Conservation (phyloP, 2,113 vertebrate species). For the Campylomormyrus numenius region DNA sequence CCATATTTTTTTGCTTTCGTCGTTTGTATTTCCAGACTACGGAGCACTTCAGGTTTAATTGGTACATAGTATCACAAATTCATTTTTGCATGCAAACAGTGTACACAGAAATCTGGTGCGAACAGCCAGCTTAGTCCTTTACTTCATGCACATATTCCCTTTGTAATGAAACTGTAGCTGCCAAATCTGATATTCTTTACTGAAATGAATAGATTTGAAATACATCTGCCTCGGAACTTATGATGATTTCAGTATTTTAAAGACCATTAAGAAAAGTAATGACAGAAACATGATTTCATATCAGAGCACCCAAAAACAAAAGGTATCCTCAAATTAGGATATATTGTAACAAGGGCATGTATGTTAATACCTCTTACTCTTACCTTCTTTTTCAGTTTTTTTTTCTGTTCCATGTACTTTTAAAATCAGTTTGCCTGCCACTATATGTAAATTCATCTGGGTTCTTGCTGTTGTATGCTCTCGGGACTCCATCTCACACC, state of each 20-base stretch:
- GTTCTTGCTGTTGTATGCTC: neutral
- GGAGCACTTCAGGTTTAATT: neutral
- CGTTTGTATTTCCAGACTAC: neutral
- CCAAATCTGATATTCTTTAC: neutral
- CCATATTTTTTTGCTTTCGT: neutral
- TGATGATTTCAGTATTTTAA: neutral
- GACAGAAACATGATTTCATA: neutral
- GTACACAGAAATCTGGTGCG: neutral
- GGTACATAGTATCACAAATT: neutral
- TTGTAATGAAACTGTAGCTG: neutral
- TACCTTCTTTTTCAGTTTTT: neutral
- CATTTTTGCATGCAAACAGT: neutral
- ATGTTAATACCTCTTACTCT: neutral
- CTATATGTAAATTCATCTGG: neutral
- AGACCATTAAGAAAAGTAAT: neutral
- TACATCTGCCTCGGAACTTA: neutral
- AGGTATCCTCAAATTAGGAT: neutral
- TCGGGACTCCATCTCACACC: neutral
- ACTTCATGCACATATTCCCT: neutral
- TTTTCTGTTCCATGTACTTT: neutral
- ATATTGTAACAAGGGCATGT: neutral
- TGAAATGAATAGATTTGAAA: neutral
- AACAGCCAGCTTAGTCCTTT: neutral
- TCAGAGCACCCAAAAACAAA: neutral
- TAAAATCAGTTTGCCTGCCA: neutral